Evolutionary conservation across 2,113 vertebrate genomes (phyloP), one percentile per base, ranked within the genome.

Genomic region (Sebastes fasciatus): DNA sequence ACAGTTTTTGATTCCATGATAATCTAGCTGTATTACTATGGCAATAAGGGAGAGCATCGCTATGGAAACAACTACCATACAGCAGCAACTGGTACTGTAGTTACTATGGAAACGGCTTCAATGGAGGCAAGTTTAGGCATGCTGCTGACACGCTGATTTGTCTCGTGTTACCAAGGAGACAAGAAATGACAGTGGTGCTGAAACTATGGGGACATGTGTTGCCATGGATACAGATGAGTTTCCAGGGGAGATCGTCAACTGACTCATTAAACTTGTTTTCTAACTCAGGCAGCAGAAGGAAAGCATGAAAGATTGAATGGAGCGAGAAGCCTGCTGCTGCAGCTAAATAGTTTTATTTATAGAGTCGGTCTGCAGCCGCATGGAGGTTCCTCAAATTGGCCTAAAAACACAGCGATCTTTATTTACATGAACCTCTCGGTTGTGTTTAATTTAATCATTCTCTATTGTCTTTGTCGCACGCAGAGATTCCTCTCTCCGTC

Each of bases 51-150:
- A 73, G 52, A 58, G 8, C 5, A 89, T 87, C 77, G 16, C 82
- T 40, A 83, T 77, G 70, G 83, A 62, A 74, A 90, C 82, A 77
- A 43, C 13, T 2, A 83, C 54, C 54, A 45, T 23, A 82, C 64
- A 57, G 57, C 64, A 60, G 55, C n/a, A 63, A 61, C 49, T 73
- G 64, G 77, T 61, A 42, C 82, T 72, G 82, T 66, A 1, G 91
- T 89, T 84, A 77, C 88, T 65, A 87, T 88, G 82, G 88, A 76
- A 83, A 92, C 84, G 8, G 34, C 67, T 74, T 81, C 34, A 72
- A 7, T 60, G 55, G 51, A 81, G 54, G 62, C 49, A 26, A 54
- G 66, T 80, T 70, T 46, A 45, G 48, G 48, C 82, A 51, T 45
- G 73, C 49, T 64, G 72, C 80, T 88, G 77, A 80, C 74, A 65